Evolutionary conservation across 64 coral and sea anemone species (phyloP).

Genomic region (Porites lutea): DNA sequence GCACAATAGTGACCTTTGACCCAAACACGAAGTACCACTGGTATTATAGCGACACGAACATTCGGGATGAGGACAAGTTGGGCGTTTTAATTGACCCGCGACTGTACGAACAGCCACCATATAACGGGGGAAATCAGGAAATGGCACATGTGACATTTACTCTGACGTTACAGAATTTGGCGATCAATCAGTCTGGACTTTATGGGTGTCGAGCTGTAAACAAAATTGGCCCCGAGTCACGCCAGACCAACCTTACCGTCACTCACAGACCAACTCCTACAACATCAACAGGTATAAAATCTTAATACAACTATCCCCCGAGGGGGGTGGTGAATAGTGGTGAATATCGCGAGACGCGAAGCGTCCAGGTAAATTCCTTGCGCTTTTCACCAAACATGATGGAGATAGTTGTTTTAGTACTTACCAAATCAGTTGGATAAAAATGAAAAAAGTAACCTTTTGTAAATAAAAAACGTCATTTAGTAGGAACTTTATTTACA

Average conservation of each 20-base stretch:
- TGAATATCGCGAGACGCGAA: no score
- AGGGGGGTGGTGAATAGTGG: no score
- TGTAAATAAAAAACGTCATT: no score
- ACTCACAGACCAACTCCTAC: background rate
- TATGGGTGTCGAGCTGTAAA: constrained; percentile 49
- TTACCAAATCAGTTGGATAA: no score
- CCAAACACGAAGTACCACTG: background rate
- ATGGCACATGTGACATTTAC: background rate
- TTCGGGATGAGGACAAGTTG: background rate
- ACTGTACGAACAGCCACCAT: background rate
- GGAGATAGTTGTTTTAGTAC: no score
- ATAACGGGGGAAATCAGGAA: background rate
- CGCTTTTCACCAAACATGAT: no score
- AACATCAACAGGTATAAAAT: background rate
- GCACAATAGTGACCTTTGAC: background rate
- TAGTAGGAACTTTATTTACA: no score
- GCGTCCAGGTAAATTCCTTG: no score
- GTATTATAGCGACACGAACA: background rate
- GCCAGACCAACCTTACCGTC: constrained; percentile 19
- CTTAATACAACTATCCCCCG: background rate
- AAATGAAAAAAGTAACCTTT: no score
- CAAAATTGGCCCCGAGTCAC: background rate
- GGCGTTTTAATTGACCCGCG: background rate
- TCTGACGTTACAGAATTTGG: constrained; percentile 7
- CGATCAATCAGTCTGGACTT: background rate